A percentile compares a stretch with the other conserved stretches of the same genome.
Evolutionary conservation across 2,888 invertebrate genomes (phyloP).

Genomic region (Halictus ligatus): DNA sequence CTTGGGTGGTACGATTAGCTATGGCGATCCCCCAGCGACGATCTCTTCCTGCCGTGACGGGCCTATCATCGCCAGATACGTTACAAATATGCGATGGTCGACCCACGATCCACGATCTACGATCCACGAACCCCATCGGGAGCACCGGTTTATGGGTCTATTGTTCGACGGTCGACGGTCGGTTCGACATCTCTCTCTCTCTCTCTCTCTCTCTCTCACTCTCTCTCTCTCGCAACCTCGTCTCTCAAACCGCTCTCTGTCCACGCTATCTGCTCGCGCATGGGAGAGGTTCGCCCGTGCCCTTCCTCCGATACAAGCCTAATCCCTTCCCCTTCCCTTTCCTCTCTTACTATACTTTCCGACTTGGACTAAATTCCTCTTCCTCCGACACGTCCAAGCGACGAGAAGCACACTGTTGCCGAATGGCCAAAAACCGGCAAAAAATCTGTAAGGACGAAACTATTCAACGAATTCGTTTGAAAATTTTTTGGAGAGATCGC

Average conservation of each 20-base stretch:
- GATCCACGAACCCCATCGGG: conserved; percentile 71
- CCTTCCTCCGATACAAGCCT: conserved; percentile 39
- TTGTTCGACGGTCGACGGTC: conserved; percentile 61
- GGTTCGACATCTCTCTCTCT: conserved; percentile 26
- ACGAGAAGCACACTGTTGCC: too few species aligned
- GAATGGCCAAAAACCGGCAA: too few species aligned
- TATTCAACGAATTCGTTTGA: too few species aligned
- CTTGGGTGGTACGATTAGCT: conserved; percentile 84
- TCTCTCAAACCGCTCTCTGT: too few species aligned
- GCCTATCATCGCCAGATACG: conserved; percentile 77
- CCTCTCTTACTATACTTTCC: conserved; percentile 13
- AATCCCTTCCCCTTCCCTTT: conserved; percentile 44
- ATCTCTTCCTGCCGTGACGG: conserved; percentile 81
- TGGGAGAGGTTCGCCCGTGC: conserved; percentile 21
- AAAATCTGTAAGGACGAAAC: too few species aligned
- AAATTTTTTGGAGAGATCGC: too few species aligned
- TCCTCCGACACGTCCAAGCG: conserved; percentile 46
- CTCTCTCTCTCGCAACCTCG: too few species aligned
- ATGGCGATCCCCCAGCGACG: conserved; percentile 80
- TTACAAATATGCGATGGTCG: conserved; percentile 69
- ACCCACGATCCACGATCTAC: conserved; percentile 58
- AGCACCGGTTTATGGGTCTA: conserved; percentile 60
- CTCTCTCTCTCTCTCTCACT: conserved; percentile 2
- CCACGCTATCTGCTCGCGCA: background rate
- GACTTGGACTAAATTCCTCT: conserved; percentile 59